Evolutionary conservation across 2,888 invertebrate genomes (phyloP).

Genomic region (Parelbella ahira): DNA sequence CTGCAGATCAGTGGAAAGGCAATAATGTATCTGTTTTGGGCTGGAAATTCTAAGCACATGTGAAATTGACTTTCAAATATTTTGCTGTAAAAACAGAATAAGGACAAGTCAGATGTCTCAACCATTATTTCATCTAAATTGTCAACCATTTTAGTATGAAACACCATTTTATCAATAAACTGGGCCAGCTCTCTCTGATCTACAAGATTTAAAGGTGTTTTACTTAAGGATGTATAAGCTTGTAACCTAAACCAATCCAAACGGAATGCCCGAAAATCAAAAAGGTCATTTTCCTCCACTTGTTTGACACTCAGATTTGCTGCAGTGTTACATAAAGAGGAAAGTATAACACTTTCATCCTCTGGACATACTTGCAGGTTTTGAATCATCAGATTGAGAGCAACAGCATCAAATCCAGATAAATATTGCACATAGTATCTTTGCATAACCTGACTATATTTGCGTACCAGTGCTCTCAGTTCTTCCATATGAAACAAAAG

Average conservation of each 20-base stretch:
- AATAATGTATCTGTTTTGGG: conserved; percentile 98
- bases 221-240: conserved; percentile 93
- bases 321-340: conserved; percentile 94
- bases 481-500: conserved; percentile 99
- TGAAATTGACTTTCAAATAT: conserved; percentile 99
- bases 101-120: conserved; percentile 97
- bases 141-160: conserved; percentile 99
- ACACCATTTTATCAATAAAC: conserved; percentile 96
- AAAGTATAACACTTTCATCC: conserved; percentile 96
- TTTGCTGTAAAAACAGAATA: conserved; percentile 98
- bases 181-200: conserved; percentile 94
- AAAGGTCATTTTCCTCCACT: conserved; percentile 97
- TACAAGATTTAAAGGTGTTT: conserved; percentile 87
- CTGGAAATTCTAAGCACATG: conserved; percentile 99
- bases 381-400: conserved; percentile 92
- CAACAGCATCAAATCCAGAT: conserved; percentile 96
- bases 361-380: conserved; percentile 92
- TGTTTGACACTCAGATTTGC: conserved; percentile 93
- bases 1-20: conserved; percentile 98
- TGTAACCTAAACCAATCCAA: conserved; percentile 99
- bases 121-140: conserved; percentile 97
- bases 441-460: conserved; percentile 98
- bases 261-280: conserved; percentile 96
- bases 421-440: conserved; percentile 98
- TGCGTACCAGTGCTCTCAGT: conserved; percentile 94